A percentile compares a stretch with the other conserved stretches of the same genome.
phyloP scores from a whole-genome alignment of 2,113 vertebrate genomes.

The Anas platyrhynchos region DNA sequence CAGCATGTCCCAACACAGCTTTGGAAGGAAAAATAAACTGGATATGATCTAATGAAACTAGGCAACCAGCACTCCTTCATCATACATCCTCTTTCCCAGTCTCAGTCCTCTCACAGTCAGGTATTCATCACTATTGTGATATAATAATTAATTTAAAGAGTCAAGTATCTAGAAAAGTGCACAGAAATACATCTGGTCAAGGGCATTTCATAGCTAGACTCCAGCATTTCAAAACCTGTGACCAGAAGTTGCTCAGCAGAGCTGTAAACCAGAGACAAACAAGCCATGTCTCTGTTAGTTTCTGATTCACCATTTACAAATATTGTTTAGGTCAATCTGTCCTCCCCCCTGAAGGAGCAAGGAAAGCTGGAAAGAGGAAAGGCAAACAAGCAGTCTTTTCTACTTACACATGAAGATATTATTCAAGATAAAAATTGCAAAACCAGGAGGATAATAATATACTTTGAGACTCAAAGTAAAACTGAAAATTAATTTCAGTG shows the following conservation, averaged over 20 bases:
- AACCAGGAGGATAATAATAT: background rate
- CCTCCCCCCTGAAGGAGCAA: background rate
- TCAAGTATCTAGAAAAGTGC: constrained; percentile 38
- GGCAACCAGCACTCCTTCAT: background rate
- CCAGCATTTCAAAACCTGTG: background rate
- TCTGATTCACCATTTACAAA: background rate
- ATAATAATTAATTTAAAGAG: background rate
- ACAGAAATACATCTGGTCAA: background rate
- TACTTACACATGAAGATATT: background rate
- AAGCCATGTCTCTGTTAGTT: accelerated
- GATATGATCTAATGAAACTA: background rate
- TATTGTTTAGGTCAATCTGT: background rate
- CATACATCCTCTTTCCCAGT: background rate
- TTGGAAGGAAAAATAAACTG: constrained; percentile 6
- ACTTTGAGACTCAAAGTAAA: background rate
- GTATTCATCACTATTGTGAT: background rate
- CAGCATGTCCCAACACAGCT: background rate
- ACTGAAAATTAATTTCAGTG: background rate
- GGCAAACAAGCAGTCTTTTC: background rate
- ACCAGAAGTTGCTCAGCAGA: constrained; percentile 1
- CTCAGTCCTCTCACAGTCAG: background rate
- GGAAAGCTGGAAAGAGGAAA: background rate
- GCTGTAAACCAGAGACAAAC: background rate
- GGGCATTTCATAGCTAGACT: background rate
- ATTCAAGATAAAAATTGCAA: background rate